These are phyloP conservation scores for Cydia amplana DNA, from an alignment of 1,140 invertebrate species.

Conservation along the genomic window DNA sequence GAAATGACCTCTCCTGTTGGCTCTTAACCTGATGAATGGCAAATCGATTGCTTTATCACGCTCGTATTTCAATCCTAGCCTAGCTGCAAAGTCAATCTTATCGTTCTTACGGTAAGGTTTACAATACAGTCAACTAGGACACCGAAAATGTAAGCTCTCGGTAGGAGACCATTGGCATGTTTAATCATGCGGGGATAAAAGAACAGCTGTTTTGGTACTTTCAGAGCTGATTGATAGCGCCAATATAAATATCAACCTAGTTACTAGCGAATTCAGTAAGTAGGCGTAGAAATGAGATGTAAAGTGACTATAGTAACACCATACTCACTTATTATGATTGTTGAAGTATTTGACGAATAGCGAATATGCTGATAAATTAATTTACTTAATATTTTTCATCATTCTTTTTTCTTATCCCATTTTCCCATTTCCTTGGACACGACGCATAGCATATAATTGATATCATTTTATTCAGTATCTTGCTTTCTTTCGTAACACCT, in stretches of 20 bases:
- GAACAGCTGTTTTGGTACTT: slow-evolving; percentile 12
- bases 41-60: not conserved
- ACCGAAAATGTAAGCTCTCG: too few species aligned
- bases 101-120: not conserved
- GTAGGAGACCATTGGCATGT: not conserved
- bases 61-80: not conserved
- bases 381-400: too few species aligned
- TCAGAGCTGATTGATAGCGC: not conserved
- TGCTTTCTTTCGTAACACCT: too few species aligned
- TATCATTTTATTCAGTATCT: too few species aligned
- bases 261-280: not conserved
- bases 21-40: not conserved
- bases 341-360: too few species aligned
- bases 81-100: not conserved
- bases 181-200: not conserved
- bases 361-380: too few species aligned
- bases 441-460: too few species aligned
- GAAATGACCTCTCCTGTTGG: too few species aligned
- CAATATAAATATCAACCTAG: not conserved
- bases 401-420: too few species aligned
- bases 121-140: not conserved
- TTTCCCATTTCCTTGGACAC: too few species aligned
- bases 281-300: not conserved
- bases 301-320: too few species aligned
- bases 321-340: too few species aligned